Conservation (phyloP, 2,888 invertebrate species). For the Amphipyra tragopoginis region DNA sequence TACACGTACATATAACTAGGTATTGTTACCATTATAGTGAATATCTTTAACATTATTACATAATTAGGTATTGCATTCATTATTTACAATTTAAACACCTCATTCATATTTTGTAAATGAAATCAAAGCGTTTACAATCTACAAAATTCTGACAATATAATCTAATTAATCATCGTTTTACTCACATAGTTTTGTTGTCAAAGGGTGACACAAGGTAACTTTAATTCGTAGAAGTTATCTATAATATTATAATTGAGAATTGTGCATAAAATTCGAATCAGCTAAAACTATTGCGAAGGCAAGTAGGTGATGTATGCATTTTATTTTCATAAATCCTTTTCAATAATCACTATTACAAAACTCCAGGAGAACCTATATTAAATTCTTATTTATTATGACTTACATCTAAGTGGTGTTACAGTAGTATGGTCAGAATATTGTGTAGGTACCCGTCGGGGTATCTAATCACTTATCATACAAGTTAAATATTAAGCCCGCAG, state of each 20-base stretch:
- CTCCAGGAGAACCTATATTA: constrained; percentile 67
- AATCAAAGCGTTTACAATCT: constrained; percentile 55
- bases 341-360: constrained; percentile 69
- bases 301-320: constrained; percentile 86
- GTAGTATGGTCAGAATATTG: constrained; percentile 75
- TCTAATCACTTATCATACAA: constrained; percentile 67
- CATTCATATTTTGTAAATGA: constrained; percentile 52
- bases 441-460: constrained; percentile 64
- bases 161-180: constrained; percentile 57
- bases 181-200: constrained; percentile 63
- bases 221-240: constrained; percentile 74
- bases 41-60: constrained; percentile 62
- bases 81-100: constrained; percentile 64
- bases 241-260: constrained; percentile 71
- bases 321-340: constrained; percentile 66
- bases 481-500: constrained; percentile 66
- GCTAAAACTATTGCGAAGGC: constrained; percentile 85
- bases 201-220: constrained; percentile 82
- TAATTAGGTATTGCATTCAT: constrained; percentile 60
- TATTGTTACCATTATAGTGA: constrained; percentile 65
- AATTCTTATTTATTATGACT: constrained; percentile 68
- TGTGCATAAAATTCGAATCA: constrained; percentile 82
- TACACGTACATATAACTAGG: constrained; percentile 61
- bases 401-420: constrained; percentile 84
- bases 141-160: constrained; percentile 55